A percentile compares a stretch with the other conserved stretches of the same genome.
Evolutionary conservation across 2,888 invertebrate species (phyloP).

Genomic region (Eulithis prunata): DNA sequence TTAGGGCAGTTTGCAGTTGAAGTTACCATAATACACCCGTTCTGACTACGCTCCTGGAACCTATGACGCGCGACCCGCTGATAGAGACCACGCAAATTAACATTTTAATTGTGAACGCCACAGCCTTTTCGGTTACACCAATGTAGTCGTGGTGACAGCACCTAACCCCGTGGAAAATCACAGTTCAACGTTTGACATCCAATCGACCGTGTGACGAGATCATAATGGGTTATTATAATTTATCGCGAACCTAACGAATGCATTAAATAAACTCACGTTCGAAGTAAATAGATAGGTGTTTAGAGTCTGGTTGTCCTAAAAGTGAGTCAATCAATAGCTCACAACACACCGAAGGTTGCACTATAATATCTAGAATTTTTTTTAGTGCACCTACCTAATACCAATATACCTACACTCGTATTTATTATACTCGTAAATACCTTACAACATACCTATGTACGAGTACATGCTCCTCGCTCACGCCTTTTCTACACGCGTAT

Average conservation of each 20-base stretch:
- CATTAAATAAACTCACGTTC: constrained; percentile 58
- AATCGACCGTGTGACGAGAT: constrained; percentile 71
- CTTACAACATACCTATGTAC: too few species aligned
- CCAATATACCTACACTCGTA: too few species aligned
- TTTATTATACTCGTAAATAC: too few species aligned
- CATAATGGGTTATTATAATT: constrained; percentile 78
- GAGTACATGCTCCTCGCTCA: too few species aligned
- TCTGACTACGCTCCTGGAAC: constrained; percentile 16
- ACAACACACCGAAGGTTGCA: too few species aligned
- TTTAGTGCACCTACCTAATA: too few species aligned
- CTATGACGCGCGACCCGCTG: constrained; percentile 43
- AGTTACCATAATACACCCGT: background rate
- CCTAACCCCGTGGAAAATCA: constrained; percentile 64
- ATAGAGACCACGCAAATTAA: constrained; percentile 58
- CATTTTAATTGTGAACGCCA: constrained; percentile 72
- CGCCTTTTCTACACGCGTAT: too few species aligned
- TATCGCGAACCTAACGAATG: constrained; percentile 54
- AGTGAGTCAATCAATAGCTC: too few species aligned
- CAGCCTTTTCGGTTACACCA: constrained; percentile 55
- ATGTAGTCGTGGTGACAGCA: constrained; percentile 41
- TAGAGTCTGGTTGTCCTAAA: too few species aligned
- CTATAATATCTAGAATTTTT: too few species aligned
- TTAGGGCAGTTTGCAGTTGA: too few species aligned
- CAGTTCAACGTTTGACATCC: constrained; percentile 63
- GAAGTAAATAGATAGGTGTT: background rate